Base-by-base conservation (phyloP, 2,888 invertebrate species). In the Platycnemis pennipes region DNA sequence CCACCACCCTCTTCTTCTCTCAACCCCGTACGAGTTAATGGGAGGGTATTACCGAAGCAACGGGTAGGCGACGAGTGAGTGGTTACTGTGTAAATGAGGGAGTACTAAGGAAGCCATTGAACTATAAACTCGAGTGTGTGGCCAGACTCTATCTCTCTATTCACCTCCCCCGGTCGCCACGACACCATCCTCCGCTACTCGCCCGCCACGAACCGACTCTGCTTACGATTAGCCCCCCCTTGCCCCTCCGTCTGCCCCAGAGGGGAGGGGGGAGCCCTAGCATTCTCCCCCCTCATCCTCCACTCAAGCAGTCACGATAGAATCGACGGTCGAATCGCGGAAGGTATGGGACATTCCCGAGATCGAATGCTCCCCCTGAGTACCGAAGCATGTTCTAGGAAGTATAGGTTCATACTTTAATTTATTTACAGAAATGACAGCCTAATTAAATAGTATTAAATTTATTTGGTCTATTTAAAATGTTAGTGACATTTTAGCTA, bases 81-180 rank as follows among this genome's bases (percentile, higher is more conserved):
- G 69, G 31, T 31, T 77, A 31, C 37, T 37, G 69, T 77, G n/a
- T 77, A 77, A 37, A 77, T 77, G 69, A 77, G 69, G 69, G 69
- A 77, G 37, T 37, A 8, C 69, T 37, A 77, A 77, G 69, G 69
- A 77, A 77, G 69, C 69, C 69, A 77, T 77, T 77, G 69, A 77
- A 77, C 69, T 77, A 63, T 77, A 77, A 77, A 77, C 69, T 77
- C 69, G 7, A 69, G 69, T 69, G 69, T n/a, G n/a, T 69, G 13
- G 19, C 69, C 69, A 19, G 37, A 77, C 37, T 77, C 63, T 26
- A 26, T 31, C 26, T 31, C 11, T 77, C 63, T 63, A 11, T 31
- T 77, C 69, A 8, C n/a, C n/a, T 69, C 37, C 69, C 37, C 37
- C 69, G 69, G 31, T 11, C 69, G 31, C 69, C 37, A 3, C 69